Evolutionary conservation across 2,113 vertebrate genomes (phyloP), one percentile per base, ranked within the genome.

Genomic region (Siphamia tubifer): DNA sequence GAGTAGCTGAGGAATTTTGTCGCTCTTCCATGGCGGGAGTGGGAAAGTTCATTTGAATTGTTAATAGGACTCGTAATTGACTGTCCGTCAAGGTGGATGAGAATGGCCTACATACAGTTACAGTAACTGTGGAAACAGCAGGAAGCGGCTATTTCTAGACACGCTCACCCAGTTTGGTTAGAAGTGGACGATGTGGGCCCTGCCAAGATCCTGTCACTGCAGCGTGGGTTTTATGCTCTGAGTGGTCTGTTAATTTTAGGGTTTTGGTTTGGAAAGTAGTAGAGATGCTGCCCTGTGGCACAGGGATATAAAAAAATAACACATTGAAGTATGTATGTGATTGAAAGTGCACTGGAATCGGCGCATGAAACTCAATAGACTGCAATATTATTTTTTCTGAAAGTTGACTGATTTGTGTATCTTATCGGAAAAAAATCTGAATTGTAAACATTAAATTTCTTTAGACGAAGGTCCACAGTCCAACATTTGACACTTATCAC

Each of bases 61-160:
- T 3, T 62, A 15, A 19, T 49, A 24, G 5, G 16, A 45, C 35
- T 30, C 17, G 3, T 38, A 45, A 1, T 0, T 3, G 35, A 27
- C 8, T 27, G 25, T 35, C 38, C 44, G 4, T 42, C 11, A 13
- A 31, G 23, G 35, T 58, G 51, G 15, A 28, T 30, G 55, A 49
- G 24, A 35, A 11, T 44, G 68, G 34, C 12, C 60, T 30, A 32
- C 48, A 76, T 71, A 45, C 53, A 13, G 43, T 24, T 25, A 52
- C 36, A 47, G 25, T n/a, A n/a, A n/a, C n/a, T n/a, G n/a, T 53
- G 51, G 20, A 74, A 13, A 52, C 36, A 58, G 54, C 6, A 23
- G 63, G 53, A 61, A 82, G 64, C 0, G 42, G 61, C 60, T 87
- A 64, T 73, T 85, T 80, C 31, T 52, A 53, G 74, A 54, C 28